Evolutionary conservation across 2,888 invertebrate genomes (phyloP).

Genomic region (Ceraclea dissimilis): DNA sequence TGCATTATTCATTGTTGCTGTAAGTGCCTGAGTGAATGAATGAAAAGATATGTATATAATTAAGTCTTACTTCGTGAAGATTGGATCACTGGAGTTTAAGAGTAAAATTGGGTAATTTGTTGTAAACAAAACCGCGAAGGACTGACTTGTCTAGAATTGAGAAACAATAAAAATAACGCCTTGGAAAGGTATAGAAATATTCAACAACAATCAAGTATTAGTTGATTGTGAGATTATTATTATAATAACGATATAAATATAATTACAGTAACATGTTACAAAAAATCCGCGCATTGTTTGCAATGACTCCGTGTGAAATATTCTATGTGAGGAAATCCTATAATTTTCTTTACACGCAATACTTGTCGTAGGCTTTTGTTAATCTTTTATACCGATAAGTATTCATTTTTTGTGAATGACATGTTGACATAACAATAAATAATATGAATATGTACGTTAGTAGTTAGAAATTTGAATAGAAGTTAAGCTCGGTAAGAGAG

Average conservation of each 20-base stretch:
- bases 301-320: constrained; percentile 4
- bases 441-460: too few relatives aligned
- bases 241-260: neutral
- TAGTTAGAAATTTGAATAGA: too few relatives aligned
- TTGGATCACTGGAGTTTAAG: too few relatives aligned
- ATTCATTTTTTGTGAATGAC: neutral
- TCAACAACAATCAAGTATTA: neutral
- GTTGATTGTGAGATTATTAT: neutral
- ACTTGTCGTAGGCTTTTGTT: too few relatives aligned
- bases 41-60: too few relatives aligned
- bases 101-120: too few relatives aligned
- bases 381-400: too few relatives aligned
- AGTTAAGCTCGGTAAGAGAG: too few relatives aligned
- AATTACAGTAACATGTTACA: constrained; percentile 6
- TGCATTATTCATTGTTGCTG: too few relatives aligned
- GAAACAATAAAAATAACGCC: neutral
- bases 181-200: neutral
- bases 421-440: neutral
- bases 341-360: neutral
- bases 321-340: constrained; percentile 1
- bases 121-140: too few relatives aligned
- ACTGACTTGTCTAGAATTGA: neutral
- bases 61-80: too few relatives aligned
- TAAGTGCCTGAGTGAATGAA: too few relatives aligned
- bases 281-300: constrained; percentile 13